phyloP scores from a whole-genome alignment of 1,140 invertebrate genomes.

The Acromyrmex echinatior region DNA sequence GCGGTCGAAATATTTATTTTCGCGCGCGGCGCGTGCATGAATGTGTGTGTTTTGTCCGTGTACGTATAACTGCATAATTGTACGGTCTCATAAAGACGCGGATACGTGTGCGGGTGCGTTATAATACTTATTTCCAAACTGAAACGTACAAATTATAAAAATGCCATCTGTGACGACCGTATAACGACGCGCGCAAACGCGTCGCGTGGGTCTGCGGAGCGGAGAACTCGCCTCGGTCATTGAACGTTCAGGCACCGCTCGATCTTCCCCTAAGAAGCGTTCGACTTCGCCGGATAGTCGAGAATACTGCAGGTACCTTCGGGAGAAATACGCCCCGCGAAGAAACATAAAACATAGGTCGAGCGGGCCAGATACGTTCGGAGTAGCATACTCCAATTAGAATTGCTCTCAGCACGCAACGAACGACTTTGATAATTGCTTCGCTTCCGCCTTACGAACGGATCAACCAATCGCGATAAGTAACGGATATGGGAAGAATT shows the following conservation, averaged over 20 bases:
- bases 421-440: conserved; percentile 65
- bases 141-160: conserved; percentile 79
- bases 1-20: conserved; percentile 39
- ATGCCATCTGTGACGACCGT: conserved; percentile 71
- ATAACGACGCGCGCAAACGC: conserved; percentile 52
- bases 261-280: conserved; percentile 48
- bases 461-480: conserved; percentile 24
- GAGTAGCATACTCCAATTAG: neutral
- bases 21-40: conserved; percentile 28
- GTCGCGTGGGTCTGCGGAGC: conserved; percentile 48
- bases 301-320: conserved; percentile 66
- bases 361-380: conserved; percentile 16
- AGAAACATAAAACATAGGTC: conserved; percentile 47
- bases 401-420: conserved; percentile 34
- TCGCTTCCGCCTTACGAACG: conserved; percentile 52
- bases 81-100: conserved; percentile 45
- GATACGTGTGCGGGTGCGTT: conserved; percentile 63
- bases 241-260: conserved; percentile 29
- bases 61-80: conserved; percentile 37
- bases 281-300: conserved; percentile 49
- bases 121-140: conserved; percentile 74
- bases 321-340: conserved; percentile 1
- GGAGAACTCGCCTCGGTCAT: conserved; percentile 26
- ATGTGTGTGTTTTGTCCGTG: neutral
- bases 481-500: neutral